Evolutionary conservation across 1,140 invertebrate genomes (phyloP).

Genomic region (Luehdorfia chinensis): DNA sequence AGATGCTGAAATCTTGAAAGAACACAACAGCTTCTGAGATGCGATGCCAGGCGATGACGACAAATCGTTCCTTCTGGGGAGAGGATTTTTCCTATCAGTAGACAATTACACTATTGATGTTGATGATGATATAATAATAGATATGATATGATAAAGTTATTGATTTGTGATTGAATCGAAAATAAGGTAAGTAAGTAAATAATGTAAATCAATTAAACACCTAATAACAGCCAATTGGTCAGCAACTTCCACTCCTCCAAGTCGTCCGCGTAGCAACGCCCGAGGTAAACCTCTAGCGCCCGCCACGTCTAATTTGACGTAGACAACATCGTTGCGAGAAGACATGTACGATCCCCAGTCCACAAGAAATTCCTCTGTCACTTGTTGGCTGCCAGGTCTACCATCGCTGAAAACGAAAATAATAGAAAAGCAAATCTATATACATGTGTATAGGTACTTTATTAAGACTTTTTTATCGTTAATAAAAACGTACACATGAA

Average conservation of each 20-base stretch:
- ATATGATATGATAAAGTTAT: no score
- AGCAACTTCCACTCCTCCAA: constrained; percentile 92
- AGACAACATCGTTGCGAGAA: constrained; percentile 93
- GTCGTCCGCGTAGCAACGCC: constrained; percentile 85
- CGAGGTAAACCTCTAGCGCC: constrained; percentile 90
- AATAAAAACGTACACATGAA: constrained; percentile 83
- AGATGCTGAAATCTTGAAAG: no score
- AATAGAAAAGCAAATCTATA: neutral
- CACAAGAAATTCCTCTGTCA: constrained; percentile 90
- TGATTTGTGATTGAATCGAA: no score
- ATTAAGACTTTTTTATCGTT: neutral
- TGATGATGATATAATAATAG: no score
- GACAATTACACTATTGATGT: no score
- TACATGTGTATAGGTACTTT: neutral
- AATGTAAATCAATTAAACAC: no score
- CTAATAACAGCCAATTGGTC: constrained; percentile 92
- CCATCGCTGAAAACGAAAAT: constrained; percentile 84
- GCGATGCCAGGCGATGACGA: no score
- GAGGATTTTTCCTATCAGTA: no score
- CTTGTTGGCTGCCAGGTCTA: constrained; percentile 91
- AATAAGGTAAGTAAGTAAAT: no score
- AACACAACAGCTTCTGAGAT: no score
- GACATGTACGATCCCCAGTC: constrained; percentile 97
- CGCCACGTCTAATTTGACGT: constrained; percentile 91
- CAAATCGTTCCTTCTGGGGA: no score